Evolutionary conservation across 2,888 invertebrate species (phyloP), one percentile per base, ranked within the genome.

Genomic region (Neuroscelio doddi): DNA sequence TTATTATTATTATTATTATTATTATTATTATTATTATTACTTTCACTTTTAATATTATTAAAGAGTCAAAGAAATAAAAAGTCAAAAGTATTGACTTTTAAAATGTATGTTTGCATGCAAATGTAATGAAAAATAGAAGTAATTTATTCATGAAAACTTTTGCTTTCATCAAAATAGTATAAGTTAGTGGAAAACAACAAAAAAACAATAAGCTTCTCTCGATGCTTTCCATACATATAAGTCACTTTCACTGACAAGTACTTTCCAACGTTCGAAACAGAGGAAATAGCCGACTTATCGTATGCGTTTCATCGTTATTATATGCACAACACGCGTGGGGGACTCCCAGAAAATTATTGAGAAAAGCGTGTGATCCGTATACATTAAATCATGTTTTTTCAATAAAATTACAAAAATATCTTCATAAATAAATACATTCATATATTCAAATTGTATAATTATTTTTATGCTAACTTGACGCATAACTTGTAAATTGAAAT

Each of bases 221-320:
- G 4, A 4, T 12, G 12, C 4, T 36, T 36, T 36, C 3, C 36
- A 36, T 36, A 14, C 36, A 36, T 41, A 42, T 63, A 38, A 41
- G 64, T 30, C 45, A 68, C 70, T 70, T 70, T 70, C 70, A 70
- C 70, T 69, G 53, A n/a, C 45, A 15, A 32, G 8, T 3, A 46
- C 46, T 46, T 46, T 46, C 46, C 44, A 44, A n/a, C 41, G 21
- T 41, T 41, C 44, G 26, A 10, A 7, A 17, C 30, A 30, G 29
- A 29, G 27, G 45, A 30, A 45, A 17, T 29, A 4, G 8, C 24
- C 7, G 41, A 41, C 41, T 41, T 44, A 44, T 44, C 44, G 44
- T 12, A 4, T 8, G 24, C 3, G 17, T 44, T 44, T 26, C 44
- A 44, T 44, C 44, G 44, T 9, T n/a, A n/a, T n/a, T 12, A 36